Evolutionary conservation across 2,113 vertebrate genomes (phyloP).

Genomic region (Opisthocomus hoazin): DNA sequence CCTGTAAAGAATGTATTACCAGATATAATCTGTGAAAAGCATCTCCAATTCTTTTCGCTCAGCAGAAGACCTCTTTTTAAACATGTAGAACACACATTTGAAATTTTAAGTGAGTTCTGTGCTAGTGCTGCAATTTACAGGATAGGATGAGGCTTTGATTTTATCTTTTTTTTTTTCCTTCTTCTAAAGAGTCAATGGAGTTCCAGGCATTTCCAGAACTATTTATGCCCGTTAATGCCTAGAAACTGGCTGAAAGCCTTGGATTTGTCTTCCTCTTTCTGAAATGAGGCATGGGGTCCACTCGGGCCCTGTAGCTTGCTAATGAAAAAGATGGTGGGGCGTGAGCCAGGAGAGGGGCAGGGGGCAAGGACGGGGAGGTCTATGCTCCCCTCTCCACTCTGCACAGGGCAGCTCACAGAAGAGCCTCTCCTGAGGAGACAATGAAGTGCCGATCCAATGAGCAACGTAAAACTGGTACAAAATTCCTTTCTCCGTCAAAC

Average conservation of each 20-base stretch:
- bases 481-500: not conserved
- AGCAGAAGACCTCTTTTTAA: not conserved
- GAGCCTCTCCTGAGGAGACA: not conserved
- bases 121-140: not conserved
- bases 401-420: not conserved
- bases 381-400: not conserved
- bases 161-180: not conserved
- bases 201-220: constrained; percentile 8
- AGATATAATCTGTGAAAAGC: not conserved
- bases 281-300: not conserved
- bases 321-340: not conserved
- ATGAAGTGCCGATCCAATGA: not conserved
- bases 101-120: not conserved
- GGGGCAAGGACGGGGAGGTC: not conserved
- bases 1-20: not conserved
- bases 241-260: constrained; percentile 2
- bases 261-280: constrained; percentile 1
- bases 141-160: not conserved
- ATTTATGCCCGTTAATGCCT: constrained; percentile 13
- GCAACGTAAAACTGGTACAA: not conserved
- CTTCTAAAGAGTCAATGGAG: not conserved
- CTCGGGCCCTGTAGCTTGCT: not conserved
- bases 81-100: not conserved
- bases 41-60: not conserved
- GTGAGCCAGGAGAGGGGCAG: not conserved